Base-by-base conservation (phyloP, 2,113 vertebrate species). In the Chamaea fasciata region DNA sequence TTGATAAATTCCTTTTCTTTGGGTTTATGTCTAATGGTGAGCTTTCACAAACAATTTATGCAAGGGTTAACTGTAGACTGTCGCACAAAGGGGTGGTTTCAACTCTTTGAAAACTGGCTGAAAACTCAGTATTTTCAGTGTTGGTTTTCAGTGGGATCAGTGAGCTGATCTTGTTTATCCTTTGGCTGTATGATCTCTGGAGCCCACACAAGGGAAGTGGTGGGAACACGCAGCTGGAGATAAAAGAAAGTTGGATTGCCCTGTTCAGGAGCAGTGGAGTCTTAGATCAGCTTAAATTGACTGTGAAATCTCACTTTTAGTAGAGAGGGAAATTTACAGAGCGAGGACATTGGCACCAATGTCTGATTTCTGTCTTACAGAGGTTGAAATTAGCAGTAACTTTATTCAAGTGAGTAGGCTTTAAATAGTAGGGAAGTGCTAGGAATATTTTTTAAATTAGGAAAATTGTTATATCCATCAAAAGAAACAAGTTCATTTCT, bases 261-360 rank as follows among this genome's bases (percentile, higher is more conserved):
- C 89, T 94, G 95, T 68, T 94, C 96, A 87, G 96, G 94, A 96
- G 94, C 86, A 91, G 64, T 21, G 68, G 83, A 96, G 94, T 75
- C 94, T 97, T 90, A 97, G 95, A 97, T 95, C 96, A 95, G 91
- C 92, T 95, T 94, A 94, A 97, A 97, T 95, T 97, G 96, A 93
- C 95, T 96, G 96, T 97, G 96, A 97, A 97, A 97, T 95, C 95
- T 96, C 89, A 90, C 83, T 97, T 95, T 89, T 92, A 73, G 76
- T 56, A 81, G 69, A 92, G 64, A 86, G 67, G 86, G 76, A 80
- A 92, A 80, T 92, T 93, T 78, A 86, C 79, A 75, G 85, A 93
- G 85, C 12, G 13, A 82, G 76, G 81, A 67, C 93, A 57, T 77
- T 92, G 90, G 44, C 68, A 68, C 55, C 55, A 24, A 56, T 65